Conservation (phyloP, 2,888 invertebrate species). For the Epistrophe grossulariae region DNA sequence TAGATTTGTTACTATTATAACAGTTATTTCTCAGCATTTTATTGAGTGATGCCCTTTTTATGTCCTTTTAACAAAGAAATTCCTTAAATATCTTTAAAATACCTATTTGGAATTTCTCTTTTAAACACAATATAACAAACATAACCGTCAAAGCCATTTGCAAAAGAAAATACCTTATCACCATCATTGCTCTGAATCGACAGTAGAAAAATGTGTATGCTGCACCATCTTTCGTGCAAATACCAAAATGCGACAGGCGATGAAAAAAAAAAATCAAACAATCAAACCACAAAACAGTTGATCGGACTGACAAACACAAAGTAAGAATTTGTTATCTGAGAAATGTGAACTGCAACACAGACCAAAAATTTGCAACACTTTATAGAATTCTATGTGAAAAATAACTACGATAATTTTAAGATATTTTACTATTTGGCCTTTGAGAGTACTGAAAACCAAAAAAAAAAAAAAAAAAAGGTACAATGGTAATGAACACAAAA, state of each 20-base stretch:
- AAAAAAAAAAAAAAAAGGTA: not conserved
- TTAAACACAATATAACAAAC: not conserved
- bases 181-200: not conserved
- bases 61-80: conserved; percentile 1
- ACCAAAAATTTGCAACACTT: not conserved
- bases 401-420: not conserved
- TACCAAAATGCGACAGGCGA: too few species aligned
- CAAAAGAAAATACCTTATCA: not conserved
- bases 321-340: not conserved
- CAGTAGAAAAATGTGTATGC: not conserved
- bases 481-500: not conserved
- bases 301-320: not conserved
- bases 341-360: not conserved
- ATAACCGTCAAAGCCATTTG: not conserved
- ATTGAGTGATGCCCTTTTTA: not conserved
- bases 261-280: too few species aligned
- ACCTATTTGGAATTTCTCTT: not conserved
- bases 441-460: not conserved
- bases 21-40: too few species aligned
- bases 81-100: not conserved
- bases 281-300: not conserved
- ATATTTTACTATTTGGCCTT: not conserved
- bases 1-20: too few species aligned
- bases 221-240: not conserved
- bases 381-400: not conserved